phyloP scores from a whole-genome alignment of 1,140 invertebrate species.

The Calephelis virginiensis region DNA sequence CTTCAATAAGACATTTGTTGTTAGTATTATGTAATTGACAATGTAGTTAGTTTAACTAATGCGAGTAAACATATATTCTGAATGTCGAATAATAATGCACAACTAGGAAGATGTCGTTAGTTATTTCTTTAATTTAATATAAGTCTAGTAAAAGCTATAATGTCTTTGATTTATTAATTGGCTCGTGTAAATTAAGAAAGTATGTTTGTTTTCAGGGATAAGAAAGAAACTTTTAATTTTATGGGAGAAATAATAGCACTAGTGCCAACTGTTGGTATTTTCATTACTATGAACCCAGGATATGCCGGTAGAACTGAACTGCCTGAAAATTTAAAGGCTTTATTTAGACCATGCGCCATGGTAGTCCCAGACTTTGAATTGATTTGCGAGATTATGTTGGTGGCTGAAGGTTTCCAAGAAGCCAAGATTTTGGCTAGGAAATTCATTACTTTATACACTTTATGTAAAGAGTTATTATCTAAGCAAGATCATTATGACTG shows the following conservation, averaged over 20 bases:
- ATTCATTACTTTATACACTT: conserved; percentile 96
- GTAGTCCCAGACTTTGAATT: conserved; percentile 98
- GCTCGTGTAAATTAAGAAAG: too few relatives aligned
- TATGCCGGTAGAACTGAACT: conserved; percentile 96
- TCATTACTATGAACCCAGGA: conserved; percentile 99
- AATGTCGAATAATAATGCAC: too few relatives aligned
- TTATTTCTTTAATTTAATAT: too few relatives aligned
- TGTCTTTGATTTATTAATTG: too few relatives aligned
- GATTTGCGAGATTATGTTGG: conserved; percentile 99
- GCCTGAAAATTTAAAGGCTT: conserved; percentile 92
- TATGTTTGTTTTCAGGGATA: conserved; percentile 81
- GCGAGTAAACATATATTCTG: too few relatives aligned
- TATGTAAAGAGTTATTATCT: conserved; percentile 96
- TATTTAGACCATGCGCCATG: conserved; percentile 98
- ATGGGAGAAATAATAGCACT: conserved; percentile 94
- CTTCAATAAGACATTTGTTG: too few relatives aligned
- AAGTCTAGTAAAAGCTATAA: too few relatives aligned
- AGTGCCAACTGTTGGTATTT: conserved; percentile 93
- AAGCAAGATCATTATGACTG: conserved; percentile 99
- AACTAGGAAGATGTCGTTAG: too few relatives aligned
- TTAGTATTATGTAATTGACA: too few relatives aligned
- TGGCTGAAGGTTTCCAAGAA: conserved; percentile 98
- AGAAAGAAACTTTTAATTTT: conserved; percentile 93
- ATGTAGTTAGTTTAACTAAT: too few relatives aligned
- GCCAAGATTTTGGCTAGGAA: conserved; percentile 95